Evolutionary conservation across 2,888 invertebrate species (phyloP).

Genomic region (Hyposoter dolosus): DNA sequence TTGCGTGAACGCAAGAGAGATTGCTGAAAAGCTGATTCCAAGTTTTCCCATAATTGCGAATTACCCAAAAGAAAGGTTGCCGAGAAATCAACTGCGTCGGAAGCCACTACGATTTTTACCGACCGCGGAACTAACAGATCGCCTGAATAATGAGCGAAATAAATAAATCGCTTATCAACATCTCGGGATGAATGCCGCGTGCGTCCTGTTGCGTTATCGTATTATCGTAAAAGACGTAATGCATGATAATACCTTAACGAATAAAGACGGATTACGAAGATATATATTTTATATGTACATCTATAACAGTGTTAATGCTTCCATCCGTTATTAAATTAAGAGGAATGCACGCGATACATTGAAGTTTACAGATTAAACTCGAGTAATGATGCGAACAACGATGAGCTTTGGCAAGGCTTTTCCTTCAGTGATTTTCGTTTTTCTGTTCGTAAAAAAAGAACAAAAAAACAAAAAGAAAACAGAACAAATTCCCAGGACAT

Average conservation of each 20-base stretch:
- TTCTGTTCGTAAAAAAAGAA: slow-evolving; percentile 21
- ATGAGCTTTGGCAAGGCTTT: slow-evolving; percentile 74
- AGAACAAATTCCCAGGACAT: slow-evolving; percentile 44
- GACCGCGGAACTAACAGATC: not conserved
- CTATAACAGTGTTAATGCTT: slow-evolving; percentile 70
- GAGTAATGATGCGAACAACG: slow-evolving; percentile 71
- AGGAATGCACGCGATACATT: slow-evolving; percentile 73
- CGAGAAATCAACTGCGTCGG: no score
- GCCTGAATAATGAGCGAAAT: not conserved
- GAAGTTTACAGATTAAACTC: slow-evolving; percentile 70
- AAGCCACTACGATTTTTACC: not conserved
- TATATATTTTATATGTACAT: slow-evolving; percentile 73
- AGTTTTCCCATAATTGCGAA: no score
- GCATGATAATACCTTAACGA: slow-evolving; percentile 40
- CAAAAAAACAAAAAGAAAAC: slow-evolving; percentile 7
- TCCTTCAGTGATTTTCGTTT: slow-evolving; percentile 23
- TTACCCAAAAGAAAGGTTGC: not conserved
- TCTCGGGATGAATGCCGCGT: not conserved
- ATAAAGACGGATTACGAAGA: slow-evolving; percentile 67
- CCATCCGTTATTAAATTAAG: slow-evolving; percentile 67
- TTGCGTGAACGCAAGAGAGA: not conserved
- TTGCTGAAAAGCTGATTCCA: not conserved
- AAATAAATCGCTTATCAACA: not conserved
- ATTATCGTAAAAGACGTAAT: not conserved
- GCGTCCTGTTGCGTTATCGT: not conserved